phyloP scores from a whole-genome alignment of 2,888 invertebrate genomes.

The Pasiphila rectangulata region DNA sequence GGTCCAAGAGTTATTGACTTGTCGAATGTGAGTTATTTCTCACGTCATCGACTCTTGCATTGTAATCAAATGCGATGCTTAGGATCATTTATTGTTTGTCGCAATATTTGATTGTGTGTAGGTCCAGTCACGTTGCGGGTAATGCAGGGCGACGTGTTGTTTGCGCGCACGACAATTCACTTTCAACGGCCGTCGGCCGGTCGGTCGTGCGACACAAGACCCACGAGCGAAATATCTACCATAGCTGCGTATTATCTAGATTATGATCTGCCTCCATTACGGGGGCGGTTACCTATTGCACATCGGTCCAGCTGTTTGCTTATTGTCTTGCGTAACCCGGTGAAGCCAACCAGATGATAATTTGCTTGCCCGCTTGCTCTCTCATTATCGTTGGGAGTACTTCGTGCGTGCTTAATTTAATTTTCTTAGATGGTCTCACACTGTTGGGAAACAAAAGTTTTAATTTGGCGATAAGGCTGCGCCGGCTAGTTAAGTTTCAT shows the following conservation, averaged over 20 bases:
- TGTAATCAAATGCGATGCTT: constrained; percentile 15
- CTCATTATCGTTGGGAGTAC: constrained; percentile 63
- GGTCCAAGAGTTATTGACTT: constrained; percentile 1
- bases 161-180: constrained; percentile 65
- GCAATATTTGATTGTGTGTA: constrained; percentile 60
- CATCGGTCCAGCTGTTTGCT: constrained; percentile 66
- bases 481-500: constrained; percentile 3
- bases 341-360: constrained; percentile 71
- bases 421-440: constrained; percentile 55
- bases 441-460: constrained; percentile 49
- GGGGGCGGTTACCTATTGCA: constrained; percentile 66
- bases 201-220: constrained; percentile 65
- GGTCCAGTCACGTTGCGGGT: constrained; percentile 61
- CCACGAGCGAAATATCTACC: constrained; percentile 65
- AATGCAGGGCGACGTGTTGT: constrained; percentile 59
- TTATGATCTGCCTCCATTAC: constrained; percentile 71
- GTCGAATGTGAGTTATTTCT: constrained; percentile 12
- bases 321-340: constrained; percentile 73
- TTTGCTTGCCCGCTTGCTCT: constrained; percentile 67
- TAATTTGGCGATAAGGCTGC: constrained; percentile 35
- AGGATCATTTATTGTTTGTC: constrained; percentile 42
- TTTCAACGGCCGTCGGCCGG: constrained; percentile 58
- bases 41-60: constrained; percentile 18
- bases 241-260: constrained; percentile 66
- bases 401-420: constrained; percentile 75